A percentile compares a stretch with the other conserved stretches of the same genome.
phyloP scores from a whole-genome alignment of 2,797 vertebrate genomes.

The Prionace glauca region DNA sequence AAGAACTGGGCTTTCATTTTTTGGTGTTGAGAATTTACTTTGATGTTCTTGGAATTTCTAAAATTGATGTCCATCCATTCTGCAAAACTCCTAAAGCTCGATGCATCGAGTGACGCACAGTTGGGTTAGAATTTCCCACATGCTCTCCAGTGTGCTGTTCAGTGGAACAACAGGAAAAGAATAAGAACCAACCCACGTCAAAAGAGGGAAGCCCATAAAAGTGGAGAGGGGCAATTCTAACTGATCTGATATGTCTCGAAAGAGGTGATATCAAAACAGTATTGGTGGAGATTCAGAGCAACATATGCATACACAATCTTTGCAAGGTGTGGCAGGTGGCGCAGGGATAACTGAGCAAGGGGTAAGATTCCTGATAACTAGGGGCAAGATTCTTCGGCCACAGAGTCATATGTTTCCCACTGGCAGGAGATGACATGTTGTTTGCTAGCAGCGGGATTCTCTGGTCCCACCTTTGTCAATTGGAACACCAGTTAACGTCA shows the following conservation, averaged over 20 bases:
- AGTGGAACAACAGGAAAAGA: neutral
- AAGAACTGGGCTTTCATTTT: neutral
- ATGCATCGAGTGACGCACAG: neutral
- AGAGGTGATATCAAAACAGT: neutral
- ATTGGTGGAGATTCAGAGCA: neutral
- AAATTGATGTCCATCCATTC: neutral
- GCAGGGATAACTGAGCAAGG: neutral
- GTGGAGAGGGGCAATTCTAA: neutral
- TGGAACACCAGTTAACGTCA: too few relatives aligned
- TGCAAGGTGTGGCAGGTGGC: neutral
- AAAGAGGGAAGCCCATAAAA: neutral
- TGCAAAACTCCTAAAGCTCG: neutral
- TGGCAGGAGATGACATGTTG: too few relatives aligned
- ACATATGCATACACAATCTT: neutral
- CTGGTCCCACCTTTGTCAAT: too few relatives aligned
- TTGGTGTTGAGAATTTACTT: neutral
- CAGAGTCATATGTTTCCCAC: too few relatives aligned
- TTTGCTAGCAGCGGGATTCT: too few relatives aligned
- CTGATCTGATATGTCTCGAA: neutral
- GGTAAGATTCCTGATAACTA: neutral
- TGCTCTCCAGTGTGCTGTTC: neutral
- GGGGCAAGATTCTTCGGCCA: too few relatives aligned
- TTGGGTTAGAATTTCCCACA: neutral
- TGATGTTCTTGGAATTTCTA: neutral
- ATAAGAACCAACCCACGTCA: neutral